phyloP scores from a whole-genome alignment of 2,113 vertebrate genomes.

The Psilopogon haemacephalus region DNA sequence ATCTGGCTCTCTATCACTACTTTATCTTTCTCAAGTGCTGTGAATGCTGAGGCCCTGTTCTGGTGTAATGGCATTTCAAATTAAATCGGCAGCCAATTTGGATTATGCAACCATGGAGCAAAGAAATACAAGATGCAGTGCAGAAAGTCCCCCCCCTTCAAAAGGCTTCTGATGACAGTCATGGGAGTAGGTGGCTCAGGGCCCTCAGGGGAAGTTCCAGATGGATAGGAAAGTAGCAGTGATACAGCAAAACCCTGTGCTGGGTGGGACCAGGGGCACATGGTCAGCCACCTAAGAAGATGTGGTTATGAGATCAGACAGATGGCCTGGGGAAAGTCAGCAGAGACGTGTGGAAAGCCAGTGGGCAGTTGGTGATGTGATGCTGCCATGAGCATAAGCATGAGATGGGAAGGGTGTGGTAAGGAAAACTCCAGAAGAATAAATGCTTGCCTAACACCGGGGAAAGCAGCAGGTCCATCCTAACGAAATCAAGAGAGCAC shows the following conservation, averaged over 20 bases:
- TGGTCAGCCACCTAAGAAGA: not conserved
- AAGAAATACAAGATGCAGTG: not conserved
- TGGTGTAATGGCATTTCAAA: not conserved
- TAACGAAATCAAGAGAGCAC: not conserved
- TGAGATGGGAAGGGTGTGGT: constrained; percentile 47
- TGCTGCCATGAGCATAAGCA: not conserved
- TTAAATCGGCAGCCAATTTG: not conserved
- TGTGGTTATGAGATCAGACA: constrained; percentile 55
- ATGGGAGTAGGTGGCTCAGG: constrained; percentile 1
- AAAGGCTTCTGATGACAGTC: constrained; percentile 27
- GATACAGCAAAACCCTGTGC: not conserved
- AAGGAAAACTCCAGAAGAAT: not conserved
- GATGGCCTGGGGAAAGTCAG: not conserved
- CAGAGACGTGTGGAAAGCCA: constrained; percentile 15
- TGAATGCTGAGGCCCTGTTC: not conserved
- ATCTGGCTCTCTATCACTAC: not conserved
- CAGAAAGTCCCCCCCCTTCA: not conserved
- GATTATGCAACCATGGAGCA: not conserved
- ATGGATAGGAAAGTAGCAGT: constrained; percentile 18
- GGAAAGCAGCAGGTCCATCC: constrained; percentile 49
- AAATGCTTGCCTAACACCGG: not conserved
- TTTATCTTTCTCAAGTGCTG: constrained; percentile 6
- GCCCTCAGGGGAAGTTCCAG: constrained; percentile 55
- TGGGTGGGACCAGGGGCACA: not conserved
- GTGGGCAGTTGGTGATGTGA: not conserved